Evolutionary conservation across 37 sponge, comb jelly and placozoan genomes (phyloP).

Genomic region (Cliona cf. orientalis): DNA sequence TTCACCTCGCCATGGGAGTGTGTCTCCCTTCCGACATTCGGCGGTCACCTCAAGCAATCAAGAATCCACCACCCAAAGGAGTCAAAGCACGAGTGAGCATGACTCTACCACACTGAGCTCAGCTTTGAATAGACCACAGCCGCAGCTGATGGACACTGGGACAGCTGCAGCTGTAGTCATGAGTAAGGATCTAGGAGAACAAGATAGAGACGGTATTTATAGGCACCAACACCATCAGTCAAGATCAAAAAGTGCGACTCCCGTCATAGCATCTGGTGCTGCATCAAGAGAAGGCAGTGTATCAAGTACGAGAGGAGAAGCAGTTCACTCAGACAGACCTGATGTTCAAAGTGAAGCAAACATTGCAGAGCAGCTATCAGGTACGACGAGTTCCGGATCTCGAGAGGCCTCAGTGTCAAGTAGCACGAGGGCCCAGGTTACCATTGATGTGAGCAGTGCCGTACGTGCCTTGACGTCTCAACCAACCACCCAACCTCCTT

Average conservation of each 20-base stretch:
- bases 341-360: background rate
- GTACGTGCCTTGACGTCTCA: background rate
- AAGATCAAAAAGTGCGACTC: background rate
- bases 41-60: background rate
- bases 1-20: background rate
- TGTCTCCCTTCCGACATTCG: conserved; percentile 22
- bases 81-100: conserved; percentile 6
- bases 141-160: background rate
- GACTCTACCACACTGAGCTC: background rate
- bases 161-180: background rate
- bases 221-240: too few species aligned
- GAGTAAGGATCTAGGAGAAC: background rate
- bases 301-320: background rate
- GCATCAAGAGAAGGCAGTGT: background rate
- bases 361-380: too few species aligned
- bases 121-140: background rate
- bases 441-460: background rate
- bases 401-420: background rate
- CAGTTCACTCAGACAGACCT: background rate
- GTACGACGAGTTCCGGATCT: background rate
- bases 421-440: conserved; percentile 3
- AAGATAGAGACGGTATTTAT: too few species aligned
- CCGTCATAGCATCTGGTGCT: too few species aligned
- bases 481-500: too few species aligned
- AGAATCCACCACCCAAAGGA: background rate